Evolutionary conservation across 1,140 invertebrate species (phyloP), one percentile per base, ranked within the genome.

Genomic region (Bombus ignitus): DNA sequence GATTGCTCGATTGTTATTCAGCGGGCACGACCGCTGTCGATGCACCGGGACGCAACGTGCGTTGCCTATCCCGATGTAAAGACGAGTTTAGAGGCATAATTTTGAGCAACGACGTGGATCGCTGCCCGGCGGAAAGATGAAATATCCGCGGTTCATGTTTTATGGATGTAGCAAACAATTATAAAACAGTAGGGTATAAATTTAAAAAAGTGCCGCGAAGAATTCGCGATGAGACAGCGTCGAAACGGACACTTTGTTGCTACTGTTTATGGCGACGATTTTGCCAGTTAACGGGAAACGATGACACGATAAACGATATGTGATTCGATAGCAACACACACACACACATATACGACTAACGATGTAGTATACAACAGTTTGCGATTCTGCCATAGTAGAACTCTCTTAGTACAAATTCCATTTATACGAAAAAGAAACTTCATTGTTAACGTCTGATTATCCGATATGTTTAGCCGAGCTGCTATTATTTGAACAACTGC

Each of bases 101-200:
- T 85, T 85, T 73, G 53, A 73, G 68, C 42, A 72, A 80, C 76
- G 77, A 47, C 47, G 37, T 25, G 47, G 37, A 32, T 78, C 65
- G 13, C 37, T 35, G 53, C 22, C 44, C 35, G 47, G n/a, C 82
- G 82, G 47, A 77, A 71, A 83, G 65, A 79, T 70, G 66, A 79
- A 84, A 80, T 85, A 80, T 80, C 65, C 32, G 39, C 39, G 68
- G 6, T 37, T 37, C 83, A 72, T 80, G 76, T 72, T 72, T 84
- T 84, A 84, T 84, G 53, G 76, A 84, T 84, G 53, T 53, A 9
- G 15, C 65, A 42, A 79, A 62, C 76, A 85, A 85, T 80, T 85
- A 85, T 85, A 62, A 65, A 80, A 79, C 83, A 53, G 83, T 80
- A 85, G 70, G 53, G 77, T 79, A 79, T 77, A 84, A 84, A 84